Evolutionary conservation across 2,888 invertebrate species (phyloP).

Genomic region (Acleris cristana): DNA sequence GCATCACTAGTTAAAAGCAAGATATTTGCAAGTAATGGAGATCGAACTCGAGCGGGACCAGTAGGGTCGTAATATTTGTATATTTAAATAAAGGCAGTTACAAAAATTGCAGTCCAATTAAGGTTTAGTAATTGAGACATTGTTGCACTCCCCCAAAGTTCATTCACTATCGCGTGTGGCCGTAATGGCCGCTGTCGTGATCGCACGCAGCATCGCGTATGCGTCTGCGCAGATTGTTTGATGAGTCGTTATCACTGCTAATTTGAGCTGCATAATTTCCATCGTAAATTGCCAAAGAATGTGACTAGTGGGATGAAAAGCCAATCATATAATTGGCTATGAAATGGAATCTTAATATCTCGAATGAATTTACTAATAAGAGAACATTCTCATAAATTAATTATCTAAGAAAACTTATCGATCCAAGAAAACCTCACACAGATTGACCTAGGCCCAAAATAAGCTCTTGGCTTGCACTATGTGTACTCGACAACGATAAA

Average conservation of each 20-base stretch:
- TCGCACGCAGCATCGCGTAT: conserved; percentile 19
- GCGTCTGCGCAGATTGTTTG: conserved; percentile 5
- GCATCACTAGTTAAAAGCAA: too few species aligned
- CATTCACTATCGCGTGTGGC: conserved; percentile 25
- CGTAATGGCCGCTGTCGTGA: conserved; percentile 4
- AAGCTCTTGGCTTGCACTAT: too few species aligned
- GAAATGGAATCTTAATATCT: too few species aligned
- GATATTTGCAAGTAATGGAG: too few species aligned
- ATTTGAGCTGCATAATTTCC: neutral
- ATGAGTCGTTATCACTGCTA: neutral
- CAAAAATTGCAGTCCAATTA: conserved; percentile 1
- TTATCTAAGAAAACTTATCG: too few species aligned
- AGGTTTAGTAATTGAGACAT: conserved; percentile 8
- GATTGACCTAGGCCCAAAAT: too few species aligned
- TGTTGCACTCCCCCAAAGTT: conserved; percentile 18
- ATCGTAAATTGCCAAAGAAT: neutral
- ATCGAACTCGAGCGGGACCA: too few species aligned
- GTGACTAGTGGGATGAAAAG: neutral
- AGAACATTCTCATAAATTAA: too few species aligned
- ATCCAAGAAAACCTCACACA: too few species aligned
- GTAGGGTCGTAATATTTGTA: too few species aligned
- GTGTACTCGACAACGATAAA: too few species aligned
- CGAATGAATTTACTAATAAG: too few species aligned
- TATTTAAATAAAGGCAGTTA: neutral
- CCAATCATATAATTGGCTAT: neutral